phyloP scores from a whole-genome alignment of 2,797 vertebrate genomes.

The Lindbergichthys nudifrons region DNA sequence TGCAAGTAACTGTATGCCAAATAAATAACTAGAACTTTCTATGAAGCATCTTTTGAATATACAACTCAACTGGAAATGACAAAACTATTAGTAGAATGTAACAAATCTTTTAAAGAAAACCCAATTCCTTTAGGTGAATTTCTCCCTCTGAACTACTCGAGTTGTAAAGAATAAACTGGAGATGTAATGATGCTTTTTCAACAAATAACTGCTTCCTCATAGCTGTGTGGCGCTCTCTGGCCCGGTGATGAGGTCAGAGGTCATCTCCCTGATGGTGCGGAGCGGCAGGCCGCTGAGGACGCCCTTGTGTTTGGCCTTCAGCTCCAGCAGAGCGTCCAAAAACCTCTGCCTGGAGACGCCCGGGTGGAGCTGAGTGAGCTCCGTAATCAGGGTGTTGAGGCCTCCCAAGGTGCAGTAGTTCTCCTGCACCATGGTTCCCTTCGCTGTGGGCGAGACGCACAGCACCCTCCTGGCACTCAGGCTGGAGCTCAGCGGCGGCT shows the following conservation, averaged over 20 bases:
- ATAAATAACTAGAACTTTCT: no score
- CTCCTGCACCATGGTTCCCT: constrained; percentile 67
- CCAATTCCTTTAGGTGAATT: not conserved
- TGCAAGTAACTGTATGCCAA: not conserved
- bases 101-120: no score
- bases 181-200: not conserved
- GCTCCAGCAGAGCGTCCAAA: constrained; percentile 67
- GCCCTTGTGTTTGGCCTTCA: constrained; percentile 60
- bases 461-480: constrained; percentile 50
- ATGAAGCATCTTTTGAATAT: no score
- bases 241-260: constrained; percentile 71
- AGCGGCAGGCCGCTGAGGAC: constrained; percentile 71
- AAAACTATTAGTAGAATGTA: not conserved
- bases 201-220: constrained; percentile 5
- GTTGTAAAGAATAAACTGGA: not conserved
- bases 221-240: rapidly evolving
- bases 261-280: constrained; percentile 74
- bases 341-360: constrained; percentile 56
- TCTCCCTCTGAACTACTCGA: not conserved
- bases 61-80: not conserved
- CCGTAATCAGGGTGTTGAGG: constrained; percentile 74
- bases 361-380: constrained; percentile 71
- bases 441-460: constrained; percentile 53
- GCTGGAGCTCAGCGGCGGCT: constrained; percentile 15
- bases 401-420: constrained; percentile 75